A percentile compares a stretch with the other conserved stretches of the same genome.
Conservation (phyloP, 2,888 invertebrate species). For the Rhagonycha fulva region DNA sequence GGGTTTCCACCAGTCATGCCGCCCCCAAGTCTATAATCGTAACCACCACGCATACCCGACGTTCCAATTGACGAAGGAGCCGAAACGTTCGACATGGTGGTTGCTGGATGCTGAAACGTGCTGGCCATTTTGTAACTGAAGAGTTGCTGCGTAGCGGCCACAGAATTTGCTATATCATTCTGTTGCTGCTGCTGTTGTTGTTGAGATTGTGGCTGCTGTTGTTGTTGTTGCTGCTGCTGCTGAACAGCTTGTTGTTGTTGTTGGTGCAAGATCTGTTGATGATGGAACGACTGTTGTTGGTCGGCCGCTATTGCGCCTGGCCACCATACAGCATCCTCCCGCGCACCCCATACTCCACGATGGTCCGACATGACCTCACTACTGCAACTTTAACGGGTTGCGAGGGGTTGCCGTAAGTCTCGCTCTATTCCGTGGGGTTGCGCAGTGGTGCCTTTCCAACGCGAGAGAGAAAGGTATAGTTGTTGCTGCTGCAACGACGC, state of each 20-base stretch:
- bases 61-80: slow-evolving; percentile 65
- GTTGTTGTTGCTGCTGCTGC: slow-evolving; percentile 46
- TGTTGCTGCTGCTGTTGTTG: slow-evolving; percentile 55
- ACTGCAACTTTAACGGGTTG: slow-evolving; percentile 31
- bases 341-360: slow-evolving; percentile 67
- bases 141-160: slow-evolving; percentile 65
- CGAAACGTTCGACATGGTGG: slow-evolving; percentile 66
- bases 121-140: slow-evolving; percentile 87
- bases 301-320: slow-evolving; percentile 59
- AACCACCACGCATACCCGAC: slow-evolving; percentile 60
- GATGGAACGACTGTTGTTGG: slow-evolving; percentile 55
- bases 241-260: slow-evolving; percentile 57
- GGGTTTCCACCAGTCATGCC: slow-evolving; percentile 55
- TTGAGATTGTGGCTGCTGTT: slow-evolving; percentile 53
- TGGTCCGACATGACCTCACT: slow-evolving; percentile 63
- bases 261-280: slow-evolving; percentile 52
- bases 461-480: slow-evolving; percentile 12
- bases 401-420: slow-evolving; percentile 27
- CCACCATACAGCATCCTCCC: slow-evolving; percentile 68
- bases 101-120: slow-evolving; percentile 76
- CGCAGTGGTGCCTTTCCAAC: slow-evolving; percentile 51
- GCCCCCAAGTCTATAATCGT: slow-evolving; percentile 75
- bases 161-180: slow-evolving; percentile 61
- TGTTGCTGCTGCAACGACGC: slow-evolving; percentile 27
- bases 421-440: slow-evolving; percentile 33